Conservation (phyloP, 1,140 invertebrate species). For the Mycetomoellerius zeteki region DNA sequence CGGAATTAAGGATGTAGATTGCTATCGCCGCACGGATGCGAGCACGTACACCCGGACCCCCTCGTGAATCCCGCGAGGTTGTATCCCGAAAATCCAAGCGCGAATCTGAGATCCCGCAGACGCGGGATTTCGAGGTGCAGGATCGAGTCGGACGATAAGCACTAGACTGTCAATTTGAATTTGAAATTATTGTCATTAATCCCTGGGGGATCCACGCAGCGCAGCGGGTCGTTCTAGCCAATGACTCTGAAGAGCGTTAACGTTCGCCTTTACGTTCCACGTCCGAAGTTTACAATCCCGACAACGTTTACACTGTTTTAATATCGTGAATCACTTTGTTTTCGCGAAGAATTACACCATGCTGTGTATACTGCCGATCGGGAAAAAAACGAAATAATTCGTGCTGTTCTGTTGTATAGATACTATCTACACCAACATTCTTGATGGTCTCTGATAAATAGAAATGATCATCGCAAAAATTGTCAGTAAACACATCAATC, state of each 20-base stretch:
- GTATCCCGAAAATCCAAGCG: slow-evolving; percentile 66
- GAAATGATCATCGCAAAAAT: background rate
- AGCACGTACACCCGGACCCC: slow-evolving; percentile 32
- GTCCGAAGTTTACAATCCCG: slow-evolving; percentile 22
- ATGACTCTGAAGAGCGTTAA: slow-evolving; percentile 26
- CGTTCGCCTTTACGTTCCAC: slow-evolving; percentile 41
- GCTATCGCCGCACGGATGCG: slow-evolving; percentile 68
- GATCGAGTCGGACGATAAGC: slow-evolving; percentile 58
- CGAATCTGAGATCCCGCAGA: slow-evolving; percentile 43
- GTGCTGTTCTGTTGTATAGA: background rate
- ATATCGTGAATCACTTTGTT: slow-evolving; percentile 60
- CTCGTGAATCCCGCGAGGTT: slow-evolving; percentile 61
- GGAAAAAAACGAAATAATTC: slow-evolving; percentile 26
- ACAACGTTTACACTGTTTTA: slow-evolving; percentile 46
- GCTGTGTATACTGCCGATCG: background rate
- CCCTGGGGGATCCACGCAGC: background rate
- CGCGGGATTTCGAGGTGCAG: slow-evolving; percentile 45
- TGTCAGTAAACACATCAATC: background rate
- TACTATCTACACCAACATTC: background rate
- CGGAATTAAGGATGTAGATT: slow-evolving; percentile 81
- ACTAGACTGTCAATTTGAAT: slow-evolving; percentile 67
- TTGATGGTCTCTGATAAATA: background rate
- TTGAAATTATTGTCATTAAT: slow-evolving; percentile 70
- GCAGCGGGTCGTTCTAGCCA: slow-evolving; percentile 36
- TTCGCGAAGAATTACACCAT: background rate